Evolutionary conservation across 37 sponge, comb jelly and placozoan genomes (phyloP), one percentile per base, ranked within the genome.

Genomic region (Aphrocallistes beatrix): DNA sequence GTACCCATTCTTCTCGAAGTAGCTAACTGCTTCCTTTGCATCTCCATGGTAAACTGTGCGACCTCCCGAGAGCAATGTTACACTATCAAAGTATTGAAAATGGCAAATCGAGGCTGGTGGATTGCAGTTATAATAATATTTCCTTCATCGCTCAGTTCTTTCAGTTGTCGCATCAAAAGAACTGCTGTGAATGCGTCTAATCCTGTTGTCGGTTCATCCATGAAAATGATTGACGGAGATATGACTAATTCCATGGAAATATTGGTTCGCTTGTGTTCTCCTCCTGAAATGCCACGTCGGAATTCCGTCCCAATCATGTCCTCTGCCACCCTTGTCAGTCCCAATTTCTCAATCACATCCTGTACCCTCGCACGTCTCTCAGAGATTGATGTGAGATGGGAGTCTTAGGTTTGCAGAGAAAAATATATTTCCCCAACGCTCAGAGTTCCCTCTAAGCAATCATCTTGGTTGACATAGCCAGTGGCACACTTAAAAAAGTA

Each of bases 401-500:
- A 93, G 90, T 45, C 94, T 88, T 0, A 93, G 88, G 13, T 92
- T 86, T 49, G 94, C 94, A 23, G 94, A 93, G 83, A 93, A 93
- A 19, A 36, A 37, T 3, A 93, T 88, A 81, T 93, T 93, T 93
- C 94, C 19, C 90, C 82, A 0, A 93, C 92, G 38, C 90, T 91
- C 82, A 93, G 85, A 0, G 93, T 89, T 0, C 91, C 91, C 91
- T 91, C 91, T 39, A 93, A 83, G 19, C 89, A 81, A 83, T 93
- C 93, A 91, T 93, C 91, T 90, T 93, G 50, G 13, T 85, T 19
- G 19, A 86, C 85, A 50, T 84, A 84, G 23, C 85, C 85, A 17
- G 85, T 47, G 8, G 69, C 69, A 50, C 85, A 84, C 48, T 84
- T 84, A 81, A 84, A 84, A 16, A 60, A 37, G 30, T 42, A 37